A percentile compares a stretch with the other conserved stretches of the same genome.
Conservation (phyloP, 2,888 invertebrate species). For the Pseudanteris insignis region DNA sequence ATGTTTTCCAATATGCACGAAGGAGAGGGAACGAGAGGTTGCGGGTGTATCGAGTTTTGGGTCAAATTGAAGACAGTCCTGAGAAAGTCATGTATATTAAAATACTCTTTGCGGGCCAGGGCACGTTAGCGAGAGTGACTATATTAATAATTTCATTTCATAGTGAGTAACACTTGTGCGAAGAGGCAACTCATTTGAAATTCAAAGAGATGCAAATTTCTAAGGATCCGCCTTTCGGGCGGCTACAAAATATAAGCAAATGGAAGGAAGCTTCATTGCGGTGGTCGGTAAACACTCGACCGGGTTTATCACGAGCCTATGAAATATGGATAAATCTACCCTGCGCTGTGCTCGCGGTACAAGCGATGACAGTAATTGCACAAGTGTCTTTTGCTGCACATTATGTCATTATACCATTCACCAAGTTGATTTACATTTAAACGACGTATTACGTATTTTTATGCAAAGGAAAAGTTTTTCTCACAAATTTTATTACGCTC, state of each 20-base stretch:
- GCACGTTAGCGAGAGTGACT: constrained; percentile 46
- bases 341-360: constrained; percentile 9
- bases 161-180: constrained; percentile 53
- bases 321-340: constrained; percentile 61
- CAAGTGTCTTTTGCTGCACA: constrained; percentile 17
- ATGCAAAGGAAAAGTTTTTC: no score
- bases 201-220: constrained; percentile 64
- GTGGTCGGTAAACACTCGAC: constrained; percentile 60
- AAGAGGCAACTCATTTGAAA: constrained; percentile 59
- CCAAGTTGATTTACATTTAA: no score
- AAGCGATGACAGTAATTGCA: constrained; percentile 35
- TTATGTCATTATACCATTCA: constrained; percentile 11
- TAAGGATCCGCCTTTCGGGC: constrained; percentile 50
- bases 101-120: constrained; percentile 45
- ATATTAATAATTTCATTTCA: constrained; percentile 60
- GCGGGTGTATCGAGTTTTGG: constrained; percentile 50
- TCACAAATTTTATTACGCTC: no score
- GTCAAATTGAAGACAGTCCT: constrained; percentile 49
- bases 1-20: constrained; percentile 34
- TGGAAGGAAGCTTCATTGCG: constrained; percentile 55
- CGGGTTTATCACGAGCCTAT: constrained; percentile 58
- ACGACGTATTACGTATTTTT: no score
- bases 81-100: constrained; percentile 49
- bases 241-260: constrained; percentile 56
- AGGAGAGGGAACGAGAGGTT: constrained; percentile 27